Conservation (phyloP, 2,888 invertebrate species). For the Euphydryas editha region DNA sequence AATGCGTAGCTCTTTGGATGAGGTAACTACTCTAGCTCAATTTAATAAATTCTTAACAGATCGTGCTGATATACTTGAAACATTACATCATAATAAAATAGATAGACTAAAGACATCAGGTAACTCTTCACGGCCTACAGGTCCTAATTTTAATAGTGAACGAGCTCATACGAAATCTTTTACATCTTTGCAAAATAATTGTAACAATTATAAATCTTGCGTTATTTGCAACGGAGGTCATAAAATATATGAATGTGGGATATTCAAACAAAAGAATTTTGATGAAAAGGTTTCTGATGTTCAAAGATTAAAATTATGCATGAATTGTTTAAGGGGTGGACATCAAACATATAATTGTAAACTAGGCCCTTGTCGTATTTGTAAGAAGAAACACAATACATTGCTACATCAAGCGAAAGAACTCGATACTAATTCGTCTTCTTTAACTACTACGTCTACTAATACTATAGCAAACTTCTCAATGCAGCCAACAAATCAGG, state of each 20-base stretch:
- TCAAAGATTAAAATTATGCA: slow-evolving; percentile 41
- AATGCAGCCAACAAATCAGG: slow-evolving; percentile 11
- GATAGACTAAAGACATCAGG: neutral
- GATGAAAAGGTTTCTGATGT: slow-evolving; percentile 4
- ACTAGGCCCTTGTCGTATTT: slow-evolving; percentile 44
- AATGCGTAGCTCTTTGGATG: slow-evolving; percentile 1
- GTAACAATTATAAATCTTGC: too few relatives aligned
- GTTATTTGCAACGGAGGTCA: slow-evolving; percentile 31
- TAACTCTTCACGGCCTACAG: neutral
- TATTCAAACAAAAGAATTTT: slow-evolving; percentile 40
- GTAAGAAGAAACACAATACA: slow-evolving; percentile 42
- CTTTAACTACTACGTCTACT: too few relatives aligned
- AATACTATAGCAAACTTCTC: neutral
- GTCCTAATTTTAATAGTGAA: neutral
- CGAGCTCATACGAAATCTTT: slow-evolving; percentile 1
- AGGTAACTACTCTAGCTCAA: slow-evolving; percentile 33
- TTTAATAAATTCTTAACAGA: slow-evolving; percentile 33
- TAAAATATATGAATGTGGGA: slow-evolving; percentile 44
- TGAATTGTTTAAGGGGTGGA: slow-evolving; percentile 43
- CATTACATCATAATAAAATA: slow-evolving; percentile 6
- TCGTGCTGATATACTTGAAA: slow-evolving; percentile 21
- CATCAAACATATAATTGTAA: slow-evolving; percentile 41
- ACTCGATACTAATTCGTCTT: neutral
- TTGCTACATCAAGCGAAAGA: slow-evolving; percentile 36
- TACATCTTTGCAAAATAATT: neutral